Evolutionary conservation across 1,140 invertebrate species (phyloP), one percentile per base, ranked within the genome.

Genomic region (Drosophila ambigua): DNA sequence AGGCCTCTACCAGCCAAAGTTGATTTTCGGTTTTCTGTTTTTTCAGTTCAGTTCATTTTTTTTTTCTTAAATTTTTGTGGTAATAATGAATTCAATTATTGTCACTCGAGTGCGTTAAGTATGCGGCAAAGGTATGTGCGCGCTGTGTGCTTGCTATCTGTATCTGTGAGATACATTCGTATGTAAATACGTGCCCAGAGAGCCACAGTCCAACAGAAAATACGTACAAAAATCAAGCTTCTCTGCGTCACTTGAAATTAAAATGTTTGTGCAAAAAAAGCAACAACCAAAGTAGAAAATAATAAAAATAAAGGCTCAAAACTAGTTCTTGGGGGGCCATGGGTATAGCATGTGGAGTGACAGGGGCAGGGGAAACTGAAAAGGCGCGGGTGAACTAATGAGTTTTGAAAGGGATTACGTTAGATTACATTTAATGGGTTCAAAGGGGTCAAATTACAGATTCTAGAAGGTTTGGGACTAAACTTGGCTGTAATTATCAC

Each of bases 41-140:
- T 55, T 24, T 24, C 2, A 16, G 16, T 24, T 54, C 60, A 44
- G 9, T 35, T 11, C 2, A 13, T 13, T 68, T 72, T 69, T 66
- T 72, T 68, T 76, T 48, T 62, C 7, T 16, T 2, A 49, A 66
- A 46, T 51, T 73, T 43, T 75, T 68, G 45, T 61, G 75, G 51
- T 71, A 72, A 88, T 88, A 88, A 88, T 88, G 84, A 88, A 88
- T 89, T 88, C 83, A 88, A 88, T 88, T 89, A 88, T 88, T 88
- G 83, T 88, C 83, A 88, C 83, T 88, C 64, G 83, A 89, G 67
- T 88, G 83, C 84, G 84, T 88, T 88, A 89, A 89, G 84, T 89
- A 88, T 88, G 84, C 84, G 83, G 79, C 76, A 77, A 79, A 68
- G 71, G 79, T 80, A 66, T 62, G 20, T 52, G 15, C 48, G 15